Conservation (phyloP, 2,888 invertebrate genomes). For the Andrena chrysosceles region DNA sequence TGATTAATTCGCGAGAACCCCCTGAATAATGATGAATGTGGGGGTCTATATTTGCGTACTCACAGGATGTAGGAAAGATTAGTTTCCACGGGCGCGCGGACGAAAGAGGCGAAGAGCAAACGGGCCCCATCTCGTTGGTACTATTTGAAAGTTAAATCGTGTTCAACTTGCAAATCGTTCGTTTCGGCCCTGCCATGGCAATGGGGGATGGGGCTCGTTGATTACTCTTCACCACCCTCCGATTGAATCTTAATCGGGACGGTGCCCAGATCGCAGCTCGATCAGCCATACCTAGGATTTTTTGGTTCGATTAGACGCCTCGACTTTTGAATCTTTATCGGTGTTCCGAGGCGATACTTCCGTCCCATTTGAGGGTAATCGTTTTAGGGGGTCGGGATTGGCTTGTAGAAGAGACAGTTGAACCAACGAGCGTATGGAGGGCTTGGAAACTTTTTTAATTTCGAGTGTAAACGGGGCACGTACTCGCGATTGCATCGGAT, state of each 20-base stretch:
- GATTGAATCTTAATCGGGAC: constrained; percentile 69
- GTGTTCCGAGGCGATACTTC: not conserved
- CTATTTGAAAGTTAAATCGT: constrained; percentile 77
- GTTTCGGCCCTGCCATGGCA: constrained; percentile 36
- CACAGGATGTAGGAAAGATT: constrained; percentile 42
- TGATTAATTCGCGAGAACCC: constrained; percentile 45
- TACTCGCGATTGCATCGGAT: too few species aligned
- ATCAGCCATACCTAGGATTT: constrained; percentile 36
- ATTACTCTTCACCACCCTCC: constrained; percentile 58
- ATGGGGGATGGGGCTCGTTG: constrained; percentile 50
- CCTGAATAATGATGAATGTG: constrained; percentile 53
- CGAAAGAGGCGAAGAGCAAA: constrained; percentile 41
- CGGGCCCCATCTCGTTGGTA: constrained; percentile 46
- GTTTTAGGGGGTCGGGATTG: too few species aligned
- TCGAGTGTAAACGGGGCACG: not conserved
- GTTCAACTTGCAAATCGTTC: constrained; percentile 76
- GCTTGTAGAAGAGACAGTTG: too few species aligned
- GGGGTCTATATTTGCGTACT: constrained; percentile 17
- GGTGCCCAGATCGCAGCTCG: constrained; percentile 31
- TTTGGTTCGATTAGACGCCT: not conserved
- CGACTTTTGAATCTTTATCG: constrained; percentile 5
- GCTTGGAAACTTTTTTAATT: not conserved
- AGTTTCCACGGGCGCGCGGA: constrained; percentile 38
- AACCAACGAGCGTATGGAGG: not conserved
- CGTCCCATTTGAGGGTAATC: not conserved